Percentiles rank a stretch among this genome's conserved stretches.
These are phyloP conservation scores for Apotomis capreana DNA, from an alignment of 2,888 invertebrate species.

Conservation along the genomic window DNA sequence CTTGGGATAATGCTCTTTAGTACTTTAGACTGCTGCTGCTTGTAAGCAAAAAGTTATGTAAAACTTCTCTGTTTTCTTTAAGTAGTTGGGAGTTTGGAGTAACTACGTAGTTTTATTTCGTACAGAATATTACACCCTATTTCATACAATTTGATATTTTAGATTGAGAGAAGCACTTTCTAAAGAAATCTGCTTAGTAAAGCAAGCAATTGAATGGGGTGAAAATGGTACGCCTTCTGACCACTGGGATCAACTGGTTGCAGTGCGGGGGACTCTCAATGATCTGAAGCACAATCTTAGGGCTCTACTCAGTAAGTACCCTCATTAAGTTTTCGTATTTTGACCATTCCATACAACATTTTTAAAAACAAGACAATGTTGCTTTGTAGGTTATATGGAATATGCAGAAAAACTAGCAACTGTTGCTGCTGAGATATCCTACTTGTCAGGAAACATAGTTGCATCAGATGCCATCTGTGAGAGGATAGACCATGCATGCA, in stretches of 20 bases:
- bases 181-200: slow-evolving; percentile 74
- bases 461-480: slow-evolving; percentile 82
- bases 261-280: slow-evolving; percentile 68
- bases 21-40: too few relatives aligned
- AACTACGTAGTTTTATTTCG: too few relatives aligned
- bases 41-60: too few relatives aligned
- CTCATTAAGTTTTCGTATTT: not conserved
- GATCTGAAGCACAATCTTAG: slow-evolving; percentile 75
- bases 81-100: too few relatives aligned
- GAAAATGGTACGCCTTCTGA: slow-evolving; percentile 75
- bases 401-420: slow-evolving; percentile 83
- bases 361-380: not conserved
- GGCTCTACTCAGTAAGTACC: slow-evolving; percentile 67
- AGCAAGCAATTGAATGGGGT: slow-evolving; percentile 78
- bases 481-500: slow-evolving; percentile 76
- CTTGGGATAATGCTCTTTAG: too few relatives aligned
- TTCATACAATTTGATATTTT: not conserved
- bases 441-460: slow-evolving; percentile 78
- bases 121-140: not conserved
- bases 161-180: slow-evolving; percentile 72
- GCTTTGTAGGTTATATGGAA: slow-evolving; percentile 76
- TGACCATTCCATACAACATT: not conserved
- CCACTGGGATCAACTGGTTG: slow-evolving; percentile 79
- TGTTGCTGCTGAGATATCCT: slow-evolving; percentile 81
- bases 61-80: too few relatives aligned